Conservation (phyloP, 2,797 vertebrate species). For the Micromesistius poutassou region DNA sequence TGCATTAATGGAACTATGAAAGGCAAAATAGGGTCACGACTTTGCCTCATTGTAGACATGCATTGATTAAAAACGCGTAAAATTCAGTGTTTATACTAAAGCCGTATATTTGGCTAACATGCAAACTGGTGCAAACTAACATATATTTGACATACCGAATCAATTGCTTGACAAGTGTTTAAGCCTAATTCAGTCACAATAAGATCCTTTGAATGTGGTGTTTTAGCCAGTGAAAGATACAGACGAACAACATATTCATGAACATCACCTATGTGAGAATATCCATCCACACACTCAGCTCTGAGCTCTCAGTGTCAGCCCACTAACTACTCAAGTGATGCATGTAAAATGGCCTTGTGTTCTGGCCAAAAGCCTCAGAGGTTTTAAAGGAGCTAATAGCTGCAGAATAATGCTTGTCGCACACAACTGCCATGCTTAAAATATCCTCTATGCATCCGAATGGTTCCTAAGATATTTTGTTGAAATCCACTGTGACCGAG, state of each 20-base stretch:
- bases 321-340: neutral
- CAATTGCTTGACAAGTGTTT: neutral
- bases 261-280: neutral
- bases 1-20: conserved; percentile 11
- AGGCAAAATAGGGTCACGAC: too few species aligned
- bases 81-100: too few species aligned
- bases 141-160: neutral
- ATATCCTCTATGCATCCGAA: neutral
- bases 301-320: neutral
- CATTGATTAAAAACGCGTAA: too few species aligned
- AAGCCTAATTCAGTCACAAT: neutral
- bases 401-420: too few species aligned
- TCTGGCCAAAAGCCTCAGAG: neutral
- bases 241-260: neutral
- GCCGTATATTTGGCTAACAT: neutral
- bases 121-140: neutral
- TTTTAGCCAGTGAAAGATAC: neutral
- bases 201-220: too few species aligned
- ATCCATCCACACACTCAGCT: neutral
- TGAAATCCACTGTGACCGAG: too few species aligned
- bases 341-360: neutral
- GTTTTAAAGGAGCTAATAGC: neutral
- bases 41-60: too few species aligned
- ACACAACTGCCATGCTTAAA: neutral
- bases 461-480: neutral